These are phyloP conservation scores for Brachyalestes nurse DNA, from an alignment of 2,797 vertebrate genomes.

Conservation along the genomic window DNA sequence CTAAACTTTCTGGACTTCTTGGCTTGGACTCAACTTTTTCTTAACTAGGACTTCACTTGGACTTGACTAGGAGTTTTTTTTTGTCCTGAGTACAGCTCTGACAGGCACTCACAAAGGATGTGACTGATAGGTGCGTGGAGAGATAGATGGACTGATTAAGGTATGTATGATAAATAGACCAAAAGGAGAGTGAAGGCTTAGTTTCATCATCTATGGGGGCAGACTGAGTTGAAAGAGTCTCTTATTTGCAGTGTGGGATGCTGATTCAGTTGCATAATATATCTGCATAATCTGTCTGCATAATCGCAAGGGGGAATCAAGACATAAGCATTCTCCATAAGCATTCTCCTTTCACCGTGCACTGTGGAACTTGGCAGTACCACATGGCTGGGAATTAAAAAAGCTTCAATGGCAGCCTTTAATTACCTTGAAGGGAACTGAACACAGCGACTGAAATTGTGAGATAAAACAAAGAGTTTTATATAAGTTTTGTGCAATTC, in stretches of 20 bases:
- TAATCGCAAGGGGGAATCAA: background rate
- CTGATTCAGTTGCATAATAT: constrained; percentile 13
- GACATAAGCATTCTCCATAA: no score
- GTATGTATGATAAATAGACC: background rate
- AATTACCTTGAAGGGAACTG: constrained; percentile 1
- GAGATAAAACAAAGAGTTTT: background rate
- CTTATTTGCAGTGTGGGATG: constrained; percentile 3
- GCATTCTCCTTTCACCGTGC: background rate
- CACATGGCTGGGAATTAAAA: constrained; percentile 11
- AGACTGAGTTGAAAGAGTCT: background rate
- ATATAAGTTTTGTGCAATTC: background rate
- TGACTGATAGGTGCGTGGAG: no score
- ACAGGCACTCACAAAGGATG: background rate
- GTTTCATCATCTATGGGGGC: background rate
- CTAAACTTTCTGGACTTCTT: no score
- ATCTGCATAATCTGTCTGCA: constrained; percentile 1
- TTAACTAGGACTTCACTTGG: no score
- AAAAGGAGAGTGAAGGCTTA: background rate
- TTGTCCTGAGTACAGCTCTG: no score
- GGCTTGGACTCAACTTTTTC: no score
- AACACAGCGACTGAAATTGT: background rate
- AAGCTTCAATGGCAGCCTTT: background rate
- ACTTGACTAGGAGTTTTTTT: no score
- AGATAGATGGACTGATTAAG: constrained; percentile 1
- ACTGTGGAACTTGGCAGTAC: background rate